Percentiles rank a stretch among this genome's conserved stretches.
phyloP scores from a whole-genome alignment of 2,888 invertebrate genomes.

The Fragum whitleyi region DNA sequence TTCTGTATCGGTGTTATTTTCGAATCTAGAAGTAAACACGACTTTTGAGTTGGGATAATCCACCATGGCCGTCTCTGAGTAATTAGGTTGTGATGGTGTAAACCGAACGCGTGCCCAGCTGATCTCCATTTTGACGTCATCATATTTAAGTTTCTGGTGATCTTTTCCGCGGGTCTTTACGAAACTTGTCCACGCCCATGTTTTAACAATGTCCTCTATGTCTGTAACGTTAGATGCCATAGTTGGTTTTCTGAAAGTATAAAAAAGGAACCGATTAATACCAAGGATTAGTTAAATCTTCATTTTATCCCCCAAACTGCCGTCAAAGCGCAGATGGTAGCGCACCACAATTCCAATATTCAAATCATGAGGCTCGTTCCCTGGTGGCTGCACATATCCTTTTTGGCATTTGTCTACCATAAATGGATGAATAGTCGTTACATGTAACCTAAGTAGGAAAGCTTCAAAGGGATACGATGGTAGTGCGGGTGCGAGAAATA shows the following conservation, averaged over 20 bases:
- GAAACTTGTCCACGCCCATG: conserved; percentile 84
- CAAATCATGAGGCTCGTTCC: no score
- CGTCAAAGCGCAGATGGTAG: no score
- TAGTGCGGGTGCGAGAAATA: no score
- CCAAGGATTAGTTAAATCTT: no score
- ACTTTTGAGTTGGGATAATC: conserved; percentile 74
- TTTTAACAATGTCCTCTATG: conserved; percentile 82
- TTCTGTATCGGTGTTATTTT: conserved; percentile 79
- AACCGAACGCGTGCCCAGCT: conserved; percentile 85
- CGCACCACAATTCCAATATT: no score
- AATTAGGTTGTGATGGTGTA: conserved; percentile 80
- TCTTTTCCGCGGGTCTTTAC: conserved; percentile 82
- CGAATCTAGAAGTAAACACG: conserved; percentile 83
- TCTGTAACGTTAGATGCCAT: conserved; percentile 75
- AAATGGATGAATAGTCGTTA: no score
- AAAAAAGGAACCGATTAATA: neutral
- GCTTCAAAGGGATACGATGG: no score
- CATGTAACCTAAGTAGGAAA: no score
- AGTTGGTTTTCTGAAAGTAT: neutral
- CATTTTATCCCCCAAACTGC: no score
- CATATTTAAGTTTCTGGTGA: conserved; percentile 78
- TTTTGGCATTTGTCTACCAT: no score
- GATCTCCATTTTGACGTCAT: conserved; percentile 82
- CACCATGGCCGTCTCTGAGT: conserved; percentile 68
- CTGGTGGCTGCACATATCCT: no score